These are phyloP conservation scores for Takifugu flavidus DNA, from an alignment of 2,113 vertebrate genomes.

Conservation along the genomic window DNA sequence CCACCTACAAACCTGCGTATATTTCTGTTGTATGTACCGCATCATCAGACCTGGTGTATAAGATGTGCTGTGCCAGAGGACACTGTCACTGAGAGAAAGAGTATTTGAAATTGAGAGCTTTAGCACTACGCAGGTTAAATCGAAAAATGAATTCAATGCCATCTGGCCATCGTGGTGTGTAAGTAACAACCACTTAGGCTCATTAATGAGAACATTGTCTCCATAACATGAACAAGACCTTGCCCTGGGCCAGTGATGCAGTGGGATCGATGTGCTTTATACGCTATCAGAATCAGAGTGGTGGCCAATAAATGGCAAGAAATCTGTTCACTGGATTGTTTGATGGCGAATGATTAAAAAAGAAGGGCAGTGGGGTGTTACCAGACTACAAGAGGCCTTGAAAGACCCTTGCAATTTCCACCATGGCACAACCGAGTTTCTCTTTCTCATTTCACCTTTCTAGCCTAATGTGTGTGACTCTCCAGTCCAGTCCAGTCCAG, in stretches of 20 bases:
- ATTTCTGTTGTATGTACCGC: too few species aligned
- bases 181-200: constrained; percentile 34
- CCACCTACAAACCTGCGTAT: too few species aligned
- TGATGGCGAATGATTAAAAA: background rate
- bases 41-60: background rate
- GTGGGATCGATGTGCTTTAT: constrained; percentile 6
- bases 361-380: constrained; percentile 1
- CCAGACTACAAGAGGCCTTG: constrained; percentile 47
- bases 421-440: constrained; percentile 66
- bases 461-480: constrained; percentile 67
- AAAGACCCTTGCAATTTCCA: constrained; percentile 55
- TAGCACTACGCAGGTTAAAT: background rate
- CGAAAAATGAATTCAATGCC: constrained; percentile 30
- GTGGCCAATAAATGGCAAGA: background rate
- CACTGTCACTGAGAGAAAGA: constrained; percentile 16
- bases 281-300: background rate
- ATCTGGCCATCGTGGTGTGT: constrained; percentile 9
- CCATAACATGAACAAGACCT: constrained; percentile 21
- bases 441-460: constrained; percentile 63
- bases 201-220: constrained; percentile 12
- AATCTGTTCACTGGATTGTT: constrained; percentile 6
- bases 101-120: constrained; percentile 1
- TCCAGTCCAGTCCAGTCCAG: constrained; percentile 63
- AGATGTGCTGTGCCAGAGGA: background rate
- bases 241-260: background rate